These are phyloP conservation scores for Cabera pusaria DNA, from an alignment of 2,888 invertebrate genomes.

Conservation along the genomic window DNA sequence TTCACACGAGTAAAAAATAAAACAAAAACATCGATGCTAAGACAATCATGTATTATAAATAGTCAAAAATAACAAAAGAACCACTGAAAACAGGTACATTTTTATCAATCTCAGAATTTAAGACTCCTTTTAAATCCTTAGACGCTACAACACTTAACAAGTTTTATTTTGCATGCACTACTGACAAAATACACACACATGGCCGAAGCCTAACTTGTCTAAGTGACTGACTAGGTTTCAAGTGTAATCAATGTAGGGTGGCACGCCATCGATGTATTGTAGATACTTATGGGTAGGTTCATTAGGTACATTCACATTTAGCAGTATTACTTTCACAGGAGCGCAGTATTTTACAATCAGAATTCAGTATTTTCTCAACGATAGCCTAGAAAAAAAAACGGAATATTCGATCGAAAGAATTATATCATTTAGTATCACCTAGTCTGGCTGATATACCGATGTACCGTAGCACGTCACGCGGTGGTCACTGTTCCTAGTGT, in stretches of 20 bases:
- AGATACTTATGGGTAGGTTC: too few species aligned
- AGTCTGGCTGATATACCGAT: too few species aligned
- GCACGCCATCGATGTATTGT: constrained; percentile 26
- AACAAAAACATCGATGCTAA: constrained; percentile 72
- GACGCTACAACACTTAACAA: constrained; percentile 81
- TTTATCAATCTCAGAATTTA: constrained; percentile 79
- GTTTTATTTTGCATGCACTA: constrained; percentile 77
- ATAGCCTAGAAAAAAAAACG: too few species aligned
- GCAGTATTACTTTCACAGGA: constrained; percentile 33
- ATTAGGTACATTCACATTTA: constrained; percentile 36
- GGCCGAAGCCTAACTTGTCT: constrained; percentile 58
- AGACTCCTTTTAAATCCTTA: constrained; percentile 77
- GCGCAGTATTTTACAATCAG: constrained; percentile 31
- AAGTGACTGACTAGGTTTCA: constrained; percentile 82
- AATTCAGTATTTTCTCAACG: too few species aligned
- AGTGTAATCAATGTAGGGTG: constrained; percentile 49
- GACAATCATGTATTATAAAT: constrained; percentile 84
- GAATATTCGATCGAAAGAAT: too few species aligned
- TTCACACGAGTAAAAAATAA: constrained; percentile 37
- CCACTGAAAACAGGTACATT: constrained; percentile 82
- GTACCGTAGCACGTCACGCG: too few species aligned
- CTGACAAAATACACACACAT: constrained; percentile 66
- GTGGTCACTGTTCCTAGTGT: too few species aligned
- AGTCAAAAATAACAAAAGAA: constrained; percentile 83
- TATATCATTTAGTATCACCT: too few species aligned